Evolutionary conservation across 2,888 invertebrate genomes (phyloP).

Genomic region (Silvanus unidentatus): DNA sequence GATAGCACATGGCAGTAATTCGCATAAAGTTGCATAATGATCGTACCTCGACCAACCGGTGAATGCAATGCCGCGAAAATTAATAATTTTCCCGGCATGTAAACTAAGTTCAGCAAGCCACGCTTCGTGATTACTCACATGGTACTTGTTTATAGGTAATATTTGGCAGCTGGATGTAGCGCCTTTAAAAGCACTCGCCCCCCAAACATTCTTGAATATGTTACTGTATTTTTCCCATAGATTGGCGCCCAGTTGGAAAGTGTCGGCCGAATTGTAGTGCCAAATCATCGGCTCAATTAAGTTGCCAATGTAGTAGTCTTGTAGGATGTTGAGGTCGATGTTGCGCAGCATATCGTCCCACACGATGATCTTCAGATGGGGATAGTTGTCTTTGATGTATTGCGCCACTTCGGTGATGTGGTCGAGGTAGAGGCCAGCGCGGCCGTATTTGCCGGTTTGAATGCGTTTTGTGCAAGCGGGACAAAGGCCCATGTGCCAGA

Average conservation of each 20-base stretch:
- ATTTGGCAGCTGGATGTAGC: constrained; percentile 70
- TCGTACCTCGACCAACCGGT: constrained; percentile 77
- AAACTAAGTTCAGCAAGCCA: constrained; percentile 58
- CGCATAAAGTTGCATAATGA: constrained; percentile 67
- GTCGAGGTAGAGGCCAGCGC: constrained; percentile 57
- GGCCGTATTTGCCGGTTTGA: constrained; percentile 48
- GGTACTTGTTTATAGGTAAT: constrained; percentile 62
- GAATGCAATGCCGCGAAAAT: constrained; percentile 59
- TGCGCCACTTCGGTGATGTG: constrained; percentile 60
- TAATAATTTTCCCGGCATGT: constrained; percentile 49
- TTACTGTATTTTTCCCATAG: constrained; percentile 61
- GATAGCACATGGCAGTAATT: constrained; percentile 58
- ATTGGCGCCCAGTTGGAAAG: constrained; percentile 49
- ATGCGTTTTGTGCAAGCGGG: constrained; percentile 51
- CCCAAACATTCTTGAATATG: constrained; percentile 69
- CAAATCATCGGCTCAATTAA: constrained; percentile 65
- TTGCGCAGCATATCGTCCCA: constrained; percentile 86
- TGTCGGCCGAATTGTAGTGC: constrained; percentile 57
- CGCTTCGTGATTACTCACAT: constrained; percentile 69
- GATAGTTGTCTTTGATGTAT: constrained; percentile 57
- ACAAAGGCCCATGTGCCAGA: constrained; percentile 67
- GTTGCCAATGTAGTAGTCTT: constrained; percentile 56
- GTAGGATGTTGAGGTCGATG: constrained; percentile 45
- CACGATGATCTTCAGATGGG: constrained; percentile 61
- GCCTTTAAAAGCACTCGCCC: constrained; percentile 80